phyloP scores from a whole-genome alignment of 1,140 invertebrate species.

The Gyrodactylus salaris region DNA sequence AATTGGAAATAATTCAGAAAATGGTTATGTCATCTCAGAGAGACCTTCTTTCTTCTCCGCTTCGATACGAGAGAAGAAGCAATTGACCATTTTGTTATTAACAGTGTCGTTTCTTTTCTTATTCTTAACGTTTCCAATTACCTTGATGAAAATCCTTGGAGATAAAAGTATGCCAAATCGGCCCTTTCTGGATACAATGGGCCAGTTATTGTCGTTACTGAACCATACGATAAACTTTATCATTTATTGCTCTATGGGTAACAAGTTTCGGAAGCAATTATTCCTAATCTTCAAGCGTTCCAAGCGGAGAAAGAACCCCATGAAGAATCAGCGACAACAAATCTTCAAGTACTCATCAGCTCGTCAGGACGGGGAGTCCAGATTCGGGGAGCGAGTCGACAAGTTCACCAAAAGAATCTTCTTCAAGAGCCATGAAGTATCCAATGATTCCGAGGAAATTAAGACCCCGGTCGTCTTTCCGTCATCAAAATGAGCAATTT shows the following conservation, averaged over 20 bases:
- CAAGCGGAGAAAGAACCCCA: no score
- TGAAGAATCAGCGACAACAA: no score
- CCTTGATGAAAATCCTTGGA: not conserved
- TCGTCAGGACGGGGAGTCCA: no score
- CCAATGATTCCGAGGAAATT: no score
- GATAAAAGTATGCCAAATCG: not conserved
- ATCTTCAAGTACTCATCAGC: no score
- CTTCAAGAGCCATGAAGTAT: no score
- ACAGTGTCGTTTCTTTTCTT: not conserved
- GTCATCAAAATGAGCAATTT: no score
- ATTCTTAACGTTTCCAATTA: not conserved
- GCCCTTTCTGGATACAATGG: not conserved
- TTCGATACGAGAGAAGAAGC: not conserved
- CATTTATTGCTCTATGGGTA: not conserved
- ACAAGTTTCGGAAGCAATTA: not conserved
- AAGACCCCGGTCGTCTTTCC: no score
- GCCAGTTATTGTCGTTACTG: not conserved
- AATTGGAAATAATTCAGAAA: not conserved
- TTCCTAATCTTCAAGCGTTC: no score
- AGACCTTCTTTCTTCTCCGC: not conserved
- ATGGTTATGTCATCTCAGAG: not conserved
- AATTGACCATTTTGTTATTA: not conserved
- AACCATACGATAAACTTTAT: slow-evolving; percentile 2
- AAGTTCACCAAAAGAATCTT: no score
- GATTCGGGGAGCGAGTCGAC: no score